Base-by-base conservation (phyloP, 2,797 vertebrate genomes). In the Rhinogobio ventralis region DNA sequence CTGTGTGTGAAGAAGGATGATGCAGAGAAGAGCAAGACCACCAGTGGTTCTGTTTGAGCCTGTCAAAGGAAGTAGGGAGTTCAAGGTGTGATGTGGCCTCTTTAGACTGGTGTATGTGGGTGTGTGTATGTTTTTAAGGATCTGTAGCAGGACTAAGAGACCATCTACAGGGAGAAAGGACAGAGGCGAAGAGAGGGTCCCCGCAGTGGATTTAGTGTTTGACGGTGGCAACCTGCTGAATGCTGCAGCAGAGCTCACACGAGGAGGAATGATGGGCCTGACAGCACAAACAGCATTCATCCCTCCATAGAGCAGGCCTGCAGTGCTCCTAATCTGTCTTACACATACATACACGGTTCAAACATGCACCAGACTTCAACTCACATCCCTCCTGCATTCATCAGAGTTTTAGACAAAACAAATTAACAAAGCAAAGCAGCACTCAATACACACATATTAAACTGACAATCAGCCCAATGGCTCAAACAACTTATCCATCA, bases 401-500 rank as follows among this genome's bases (percentile, higher is more conserved):
- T 62, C 13, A 78, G 79, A 78, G 30, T 53, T 82, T 79, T 55
- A 86, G 74, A 60, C 80, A 82, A 68, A 86, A 64, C 75, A 62
- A 86, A 57, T 84, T 42, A 84, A 66, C 72, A 77, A 49, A 42
- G 76, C 19, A 73, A 83, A 84, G 36, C 33, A 64, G 45, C 66
- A 51, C 39, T 62, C 51, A 42, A 39, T 75, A 60, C 33, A 72
- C 62, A 74, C 51, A 69, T 55, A 68, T 78, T 83, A 83, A 81
- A 45, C 73, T 66, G 64, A 77, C 64, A 85, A 66, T 57, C 45
- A 45, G 45, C 53, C 42, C 42, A 62, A 81, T 45, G 78, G 68
- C 64, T 83, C 66, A 83, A 85, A 83, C 39, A 57, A 51, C 2
- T 69, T 64, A 60, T 60, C 49, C 78, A 76, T 55, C 85, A 55